A percentile compares a stretch with the other conserved stretches of the same genome.
These are phyloP conservation scores for Platycheirus albimanus DNA, from an alignment of 2,888 invertebrate genomes.

Conservation along the genomic window DNA sequence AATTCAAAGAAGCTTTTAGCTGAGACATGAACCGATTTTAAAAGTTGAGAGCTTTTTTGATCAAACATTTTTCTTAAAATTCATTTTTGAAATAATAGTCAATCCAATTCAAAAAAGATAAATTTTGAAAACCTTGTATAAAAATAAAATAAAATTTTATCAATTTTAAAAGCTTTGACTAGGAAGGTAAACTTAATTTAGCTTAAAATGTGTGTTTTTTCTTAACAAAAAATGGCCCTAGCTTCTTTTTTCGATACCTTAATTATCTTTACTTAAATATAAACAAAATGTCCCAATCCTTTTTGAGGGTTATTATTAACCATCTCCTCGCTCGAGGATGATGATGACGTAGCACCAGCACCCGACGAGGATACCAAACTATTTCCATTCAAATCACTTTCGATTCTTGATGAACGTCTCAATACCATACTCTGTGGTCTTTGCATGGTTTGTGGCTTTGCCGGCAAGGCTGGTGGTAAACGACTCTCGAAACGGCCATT, in stretches of 20 bases:
- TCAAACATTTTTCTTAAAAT: too few relatives aligned
- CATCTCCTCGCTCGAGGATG: constrained; percentile 77
- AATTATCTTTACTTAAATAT: constrained; percentile 77
- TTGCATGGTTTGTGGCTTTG: constrained; percentile 56
- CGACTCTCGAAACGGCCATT: constrained; percentile 78
- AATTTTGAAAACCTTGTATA: neutral
- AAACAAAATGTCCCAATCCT: constrained; percentile 82
- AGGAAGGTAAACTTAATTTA: constrained; percentile 16
- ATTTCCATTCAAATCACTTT: constrained; percentile 67
- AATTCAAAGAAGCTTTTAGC: too few relatives aligned
- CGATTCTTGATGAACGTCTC: constrained; percentile 61
- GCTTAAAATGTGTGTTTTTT: neutral
- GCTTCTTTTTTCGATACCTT: neutral
- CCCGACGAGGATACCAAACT: constrained; percentile 6
- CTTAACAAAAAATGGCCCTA: neutral
- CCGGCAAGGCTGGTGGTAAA: constrained; percentile 74
- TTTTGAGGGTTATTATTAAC: constrained; percentile 82
- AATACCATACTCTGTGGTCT: constrained; percentile 77
- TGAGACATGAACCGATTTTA: too few relatives aligned
- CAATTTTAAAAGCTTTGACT: constrained; percentile 23
- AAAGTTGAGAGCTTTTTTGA: too few relatives aligned
- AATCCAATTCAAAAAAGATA: too few relatives aligned
- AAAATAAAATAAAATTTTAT: neutral
- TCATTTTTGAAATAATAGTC: too few relatives aligned
- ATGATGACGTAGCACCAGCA: neutral